Evolutionary conservation across 1,140 invertebrate genomes (phyloP).

Genomic region (Trichoplusia ni): DNA sequence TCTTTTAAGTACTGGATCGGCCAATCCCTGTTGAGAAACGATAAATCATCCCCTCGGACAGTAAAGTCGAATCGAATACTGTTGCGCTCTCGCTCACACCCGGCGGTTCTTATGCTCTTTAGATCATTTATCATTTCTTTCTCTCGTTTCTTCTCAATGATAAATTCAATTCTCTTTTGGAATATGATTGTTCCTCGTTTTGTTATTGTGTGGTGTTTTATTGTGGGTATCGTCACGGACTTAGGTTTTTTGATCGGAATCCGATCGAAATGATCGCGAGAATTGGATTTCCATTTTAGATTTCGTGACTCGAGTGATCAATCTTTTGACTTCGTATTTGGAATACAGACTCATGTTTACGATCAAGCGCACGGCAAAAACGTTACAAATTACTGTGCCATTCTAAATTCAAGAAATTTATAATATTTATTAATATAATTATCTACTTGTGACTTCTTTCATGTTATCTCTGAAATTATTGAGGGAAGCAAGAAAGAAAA

Average conservation of each 20-base stretch:
- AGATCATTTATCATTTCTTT: constrained; percentile 79
- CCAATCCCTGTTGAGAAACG: constrained; percentile 80
- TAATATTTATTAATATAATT: constrained; percentile 26
- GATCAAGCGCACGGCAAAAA: constrained; percentile 1
- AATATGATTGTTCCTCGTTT: constrained; percentile 80
- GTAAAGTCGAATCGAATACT: constrained; percentile 62
- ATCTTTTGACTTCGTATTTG: constrained; percentile 52
- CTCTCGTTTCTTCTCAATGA: constrained; percentile 78
- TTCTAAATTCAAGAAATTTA: constrained; percentile 9
- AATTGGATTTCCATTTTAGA: constrained; percentile 79
- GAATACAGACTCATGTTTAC: constrained; percentile 43
- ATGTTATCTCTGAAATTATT: too few relatives aligned
- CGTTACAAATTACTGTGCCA: constrained; percentile 28
- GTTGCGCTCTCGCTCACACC: constrained; percentile 66
- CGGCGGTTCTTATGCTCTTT: constrained; percentile 40
- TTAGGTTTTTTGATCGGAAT: constrained; percentile 77
- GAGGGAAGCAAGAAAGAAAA: too few relatives aligned
- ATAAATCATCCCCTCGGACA: constrained; percentile 76
- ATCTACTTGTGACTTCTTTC: too few relatives aligned
- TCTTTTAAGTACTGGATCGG: constrained; percentile 76
- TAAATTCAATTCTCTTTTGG: constrained; percentile 81
- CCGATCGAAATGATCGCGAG: constrained; percentile 78
- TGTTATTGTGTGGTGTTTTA: constrained; percentile 77
- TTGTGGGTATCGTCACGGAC: constrained; percentile 75
- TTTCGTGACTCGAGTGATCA: constrained; percentile 66